Evolutionary conservation across 2,113 vertebrate genomes (phyloP).

Genomic region (Clupea harengus): DNA sequence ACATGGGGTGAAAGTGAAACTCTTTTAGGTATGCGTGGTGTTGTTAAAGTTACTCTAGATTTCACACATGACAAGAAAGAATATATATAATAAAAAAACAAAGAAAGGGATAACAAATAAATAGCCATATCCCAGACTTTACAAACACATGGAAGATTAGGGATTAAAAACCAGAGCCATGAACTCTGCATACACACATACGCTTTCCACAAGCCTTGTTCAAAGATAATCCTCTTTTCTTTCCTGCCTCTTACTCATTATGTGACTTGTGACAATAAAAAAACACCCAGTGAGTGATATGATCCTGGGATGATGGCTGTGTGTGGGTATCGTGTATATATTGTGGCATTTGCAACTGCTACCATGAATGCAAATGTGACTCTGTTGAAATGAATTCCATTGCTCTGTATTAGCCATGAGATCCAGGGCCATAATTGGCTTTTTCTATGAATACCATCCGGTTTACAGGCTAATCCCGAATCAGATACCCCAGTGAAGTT

Average conservation of each 20-base stretch:
- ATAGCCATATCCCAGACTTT: not conserved
- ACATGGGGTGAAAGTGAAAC: not conserved
- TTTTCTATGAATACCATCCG: not conserved
- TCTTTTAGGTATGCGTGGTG: not conserved
- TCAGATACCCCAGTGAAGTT: not conserved
- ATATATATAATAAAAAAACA: not conserved
- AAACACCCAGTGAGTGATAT: not conserved
- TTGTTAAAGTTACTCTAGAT: not conserved
- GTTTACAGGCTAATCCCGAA: not conserved
- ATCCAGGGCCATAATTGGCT: constrained; percentile 1
- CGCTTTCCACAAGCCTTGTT: not conserved
- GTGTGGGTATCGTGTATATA: not conserved
- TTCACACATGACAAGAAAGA: not conserved
- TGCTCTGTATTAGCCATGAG: not conserved
- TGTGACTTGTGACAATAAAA: not conserved
- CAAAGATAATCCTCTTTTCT: not conserved
- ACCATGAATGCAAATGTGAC: not conserved
- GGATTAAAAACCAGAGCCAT: not conserved
- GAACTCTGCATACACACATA: not conserved
- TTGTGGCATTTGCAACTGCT: not conserved
- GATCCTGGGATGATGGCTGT: not conserved
- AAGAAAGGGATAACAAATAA: not conserved
- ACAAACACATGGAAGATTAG: not conserved
- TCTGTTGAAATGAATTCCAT: not conserved
- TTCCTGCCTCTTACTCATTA: not conserved